Percentiles rank a stretch among this genome's conserved stretches.
Conservation (phyloP, 2,797 vertebrate genomes). For the Neostethus bicornis region DNA sequence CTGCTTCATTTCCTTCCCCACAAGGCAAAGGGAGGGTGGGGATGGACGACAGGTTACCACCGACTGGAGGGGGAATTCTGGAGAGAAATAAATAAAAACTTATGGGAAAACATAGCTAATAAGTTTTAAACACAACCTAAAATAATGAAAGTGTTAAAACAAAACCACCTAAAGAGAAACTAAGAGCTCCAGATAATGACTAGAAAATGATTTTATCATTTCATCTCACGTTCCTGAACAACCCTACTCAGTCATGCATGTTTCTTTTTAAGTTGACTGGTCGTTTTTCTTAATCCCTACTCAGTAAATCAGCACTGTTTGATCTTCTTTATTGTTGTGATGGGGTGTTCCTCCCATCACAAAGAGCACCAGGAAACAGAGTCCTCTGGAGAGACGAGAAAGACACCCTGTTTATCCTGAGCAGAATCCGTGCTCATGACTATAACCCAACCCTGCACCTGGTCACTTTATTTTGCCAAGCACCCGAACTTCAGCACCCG, state of each 20-base stretch:
- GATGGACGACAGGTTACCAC: constrained; percentile 67
- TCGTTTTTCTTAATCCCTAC: constrained; percentile 72
- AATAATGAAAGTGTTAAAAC: background rate
- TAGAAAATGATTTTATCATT: constrained; percentile 4
- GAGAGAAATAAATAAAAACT: constrained; percentile 45
- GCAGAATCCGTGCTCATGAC: constrained; percentile 63
- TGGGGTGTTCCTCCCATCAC: constrained; percentile 73
- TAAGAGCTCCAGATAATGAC: background rate
- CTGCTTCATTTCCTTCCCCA: constrained; percentile 69
- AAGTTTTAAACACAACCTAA: background rate
- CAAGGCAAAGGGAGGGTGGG: constrained; percentile 43
- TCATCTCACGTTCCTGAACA: background rate
- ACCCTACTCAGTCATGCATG: constrained; percentile 42
- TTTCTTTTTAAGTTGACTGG: constrained; percentile 47
- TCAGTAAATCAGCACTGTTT: constrained; percentile 68
- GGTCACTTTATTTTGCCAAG: constrained; percentile 68
- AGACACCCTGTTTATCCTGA: constrained; percentile 77
- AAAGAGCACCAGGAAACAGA: constrained; percentile 74
- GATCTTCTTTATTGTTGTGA: constrained; percentile 71
- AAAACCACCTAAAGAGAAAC: background rate
- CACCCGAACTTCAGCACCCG: constrained; percentile 36
- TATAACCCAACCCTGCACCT: constrained; percentile 72
- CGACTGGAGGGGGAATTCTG: constrained; percentile 67
- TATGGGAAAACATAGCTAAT: constrained; percentile 9
- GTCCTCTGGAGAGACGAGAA: constrained; percentile 67